Evolutionary conservation across 2,888 invertebrate species (phyloP).

Genomic region (Timandra comae): DNA sequence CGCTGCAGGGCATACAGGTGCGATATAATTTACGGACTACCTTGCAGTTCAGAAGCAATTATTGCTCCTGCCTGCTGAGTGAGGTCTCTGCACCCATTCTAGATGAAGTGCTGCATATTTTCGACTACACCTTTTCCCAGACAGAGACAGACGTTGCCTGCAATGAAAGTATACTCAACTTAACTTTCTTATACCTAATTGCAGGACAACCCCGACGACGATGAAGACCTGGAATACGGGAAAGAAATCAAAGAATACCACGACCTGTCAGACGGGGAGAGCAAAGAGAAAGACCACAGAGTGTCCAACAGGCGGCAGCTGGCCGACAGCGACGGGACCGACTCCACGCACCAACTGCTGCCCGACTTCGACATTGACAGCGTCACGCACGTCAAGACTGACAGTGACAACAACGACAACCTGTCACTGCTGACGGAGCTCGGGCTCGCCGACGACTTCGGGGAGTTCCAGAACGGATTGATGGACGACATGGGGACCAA

Average conservation of each 20-base stretch:
- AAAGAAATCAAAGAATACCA: conserved; percentile 69
- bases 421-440: conserved; percentile 73
- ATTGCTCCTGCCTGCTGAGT: no score
- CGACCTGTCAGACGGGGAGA: conserved; percentile 52
- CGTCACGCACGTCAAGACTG: conserved; percentile 24
- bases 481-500: conserved; percentile 43
- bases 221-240: conserved; percentile 73
- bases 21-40: no score
- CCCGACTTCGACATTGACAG: conserved; percentile 40
- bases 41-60: no score
- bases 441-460: conserved; percentile 74
- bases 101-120: no score
- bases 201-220: conserved; percentile 70
- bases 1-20: conserved; percentile 70
- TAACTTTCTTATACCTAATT: no score
- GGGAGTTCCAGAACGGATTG: conserved; percentile 64
- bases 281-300: conserved; percentile 60
- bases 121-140: no score
- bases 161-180: no score
- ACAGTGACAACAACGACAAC: conserved; percentile 42
- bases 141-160: no score
- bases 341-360: conserved; percentile 53
- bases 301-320: conserved; percentile 47
- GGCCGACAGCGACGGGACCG: conserved; percentile 53
- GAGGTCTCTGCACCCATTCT: no score